Evolutionary conservation across 2,888 invertebrate species (phyloP).

Genomic region (Parnassius glacialis): DNA sequence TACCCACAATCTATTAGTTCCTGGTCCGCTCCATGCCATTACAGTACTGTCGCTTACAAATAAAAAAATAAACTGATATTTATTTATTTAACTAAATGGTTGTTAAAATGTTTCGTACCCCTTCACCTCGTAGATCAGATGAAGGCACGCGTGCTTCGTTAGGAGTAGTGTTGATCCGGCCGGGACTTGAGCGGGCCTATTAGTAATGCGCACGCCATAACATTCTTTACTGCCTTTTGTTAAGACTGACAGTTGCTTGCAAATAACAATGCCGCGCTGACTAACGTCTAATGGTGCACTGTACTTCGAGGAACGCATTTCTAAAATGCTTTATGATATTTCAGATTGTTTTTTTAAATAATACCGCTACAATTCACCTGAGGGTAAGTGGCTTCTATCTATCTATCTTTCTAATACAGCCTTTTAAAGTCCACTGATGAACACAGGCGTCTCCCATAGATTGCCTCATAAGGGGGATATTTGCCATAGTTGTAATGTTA

Average conservation of each 20-base stretch:
- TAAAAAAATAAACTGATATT: no score
- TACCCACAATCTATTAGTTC: no score
- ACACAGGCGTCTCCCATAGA: no score
- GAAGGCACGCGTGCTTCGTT: conserved; percentile 33
- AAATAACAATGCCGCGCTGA: background rate
- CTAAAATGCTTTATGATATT: conserved; percentile 2
- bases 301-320: background rate
- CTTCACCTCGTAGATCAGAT: conserved; percentile 34
- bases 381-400: no score
- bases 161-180: conserved; percentile 32
- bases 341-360: background rate
- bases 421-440: no score
- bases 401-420: no score
- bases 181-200: conserved; percentile 19
- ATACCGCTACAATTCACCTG: no score
- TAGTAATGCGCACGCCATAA: background rate
- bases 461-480: no score
- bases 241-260: conserved; percentile 4
- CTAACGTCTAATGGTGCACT: background rate
- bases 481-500: no score
- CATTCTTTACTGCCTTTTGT: background rate
- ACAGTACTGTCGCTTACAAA: no score
- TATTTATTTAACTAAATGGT: no score
- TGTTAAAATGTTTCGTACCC: conserved; percentile 27
- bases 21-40: no score